A percentile compares a stretch with the other conserved stretches of the same genome.
phyloP scores from a whole-genome alignment of 2,797 vertebrate species.

The Esox lucius region DNA sequence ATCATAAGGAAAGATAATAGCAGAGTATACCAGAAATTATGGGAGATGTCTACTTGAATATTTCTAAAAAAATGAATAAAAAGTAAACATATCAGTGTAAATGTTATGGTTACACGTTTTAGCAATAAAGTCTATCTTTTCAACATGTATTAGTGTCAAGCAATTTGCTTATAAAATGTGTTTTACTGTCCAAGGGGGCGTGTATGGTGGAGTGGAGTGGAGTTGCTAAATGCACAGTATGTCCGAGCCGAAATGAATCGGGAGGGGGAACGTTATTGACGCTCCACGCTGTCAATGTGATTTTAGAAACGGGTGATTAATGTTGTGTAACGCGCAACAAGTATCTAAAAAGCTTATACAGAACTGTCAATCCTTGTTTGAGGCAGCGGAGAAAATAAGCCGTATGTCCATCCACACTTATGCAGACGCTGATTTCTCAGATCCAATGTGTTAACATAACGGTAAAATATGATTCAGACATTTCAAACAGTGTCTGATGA shows the following conservation, averaged over 20 bases:
- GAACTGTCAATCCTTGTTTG: conserved; percentile 68
- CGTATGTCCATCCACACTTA: background rate
- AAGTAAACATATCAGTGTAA: conserved; percentile 86
- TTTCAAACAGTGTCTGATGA: conserved; percentile 74
- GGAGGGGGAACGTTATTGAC: conserved; percentile 47
- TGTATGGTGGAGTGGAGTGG: conserved; percentile 51
- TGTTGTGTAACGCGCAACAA: conserved; percentile 63
- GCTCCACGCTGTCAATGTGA: conserved; percentile 63
- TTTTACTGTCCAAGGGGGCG: conserved; percentile 39
- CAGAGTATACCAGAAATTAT: conserved; percentile 88
- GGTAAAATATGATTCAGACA: conserved; percentile 74
- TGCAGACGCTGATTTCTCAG: conserved; percentile 16
- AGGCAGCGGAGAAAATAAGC: conserved; percentile 21
- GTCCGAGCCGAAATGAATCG: conserved; percentile 46
- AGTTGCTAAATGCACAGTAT: conserved; percentile 54
- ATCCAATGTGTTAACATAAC: conserved; percentile 71
- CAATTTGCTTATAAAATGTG: conserved; percentile 64
- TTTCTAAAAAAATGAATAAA: conserved; percentile 74
- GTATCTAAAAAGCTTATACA: conserved; percentile 62
- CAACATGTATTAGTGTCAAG: conserved; percentile 76
- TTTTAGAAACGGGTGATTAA: conserved; percentile 67
- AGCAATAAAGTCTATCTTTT: conserved; percentile 90
- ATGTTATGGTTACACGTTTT: conserved; percentile 86
- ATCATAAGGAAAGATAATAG: conserved; percentile 80
- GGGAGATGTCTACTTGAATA: conserved; percentile 94